These are phyloP conservation scores for Petroica traversi DNA, from an alignment of 2,113 vertebrate genomes.

Conservation along the genomic window DNA sequence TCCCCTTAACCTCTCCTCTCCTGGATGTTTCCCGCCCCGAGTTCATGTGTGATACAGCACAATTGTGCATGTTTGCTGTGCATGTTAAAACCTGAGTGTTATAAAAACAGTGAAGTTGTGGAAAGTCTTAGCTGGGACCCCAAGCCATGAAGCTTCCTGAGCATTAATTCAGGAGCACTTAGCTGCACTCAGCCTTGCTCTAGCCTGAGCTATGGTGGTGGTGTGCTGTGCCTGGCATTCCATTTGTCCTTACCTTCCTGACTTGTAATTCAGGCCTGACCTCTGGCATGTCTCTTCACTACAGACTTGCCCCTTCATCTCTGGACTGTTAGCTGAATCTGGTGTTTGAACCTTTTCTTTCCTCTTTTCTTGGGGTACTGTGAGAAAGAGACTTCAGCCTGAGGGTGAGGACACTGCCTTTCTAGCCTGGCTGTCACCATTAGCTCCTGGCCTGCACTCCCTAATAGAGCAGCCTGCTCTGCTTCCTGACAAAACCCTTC, in stretches of 20 bases:
- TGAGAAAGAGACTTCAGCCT: neutral
- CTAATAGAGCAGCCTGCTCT: neutral
- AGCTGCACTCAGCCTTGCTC: neutral
- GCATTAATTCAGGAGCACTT: neutral
- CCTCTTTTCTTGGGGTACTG: neutral
- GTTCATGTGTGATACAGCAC: neutral
- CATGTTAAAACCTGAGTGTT: neutral
- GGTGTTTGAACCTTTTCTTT: neutral
- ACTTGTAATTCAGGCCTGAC: neutral
- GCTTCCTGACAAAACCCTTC: neutral
- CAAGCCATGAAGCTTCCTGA: neutral
- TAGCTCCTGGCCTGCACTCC: neutral
- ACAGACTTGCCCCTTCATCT: neutral
- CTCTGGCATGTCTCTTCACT: neutral
- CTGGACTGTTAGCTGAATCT: neutral
- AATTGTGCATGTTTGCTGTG: neutral
- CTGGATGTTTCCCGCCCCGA: neutral
- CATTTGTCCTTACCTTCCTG: neutral
- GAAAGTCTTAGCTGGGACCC: neutral
- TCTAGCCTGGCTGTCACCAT: neutral
- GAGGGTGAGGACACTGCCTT: neutral
- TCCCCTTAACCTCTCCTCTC: neutral
- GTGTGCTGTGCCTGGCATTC: accelerated
- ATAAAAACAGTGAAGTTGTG: neutral
- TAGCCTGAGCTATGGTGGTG: neutral